Percentiles rank a stretch among this genome's conserved stretches.
phyloP scores from a whole-genome alignment of 2,797 vertebrate genomes.

The Mallotus villosus region DNA sequence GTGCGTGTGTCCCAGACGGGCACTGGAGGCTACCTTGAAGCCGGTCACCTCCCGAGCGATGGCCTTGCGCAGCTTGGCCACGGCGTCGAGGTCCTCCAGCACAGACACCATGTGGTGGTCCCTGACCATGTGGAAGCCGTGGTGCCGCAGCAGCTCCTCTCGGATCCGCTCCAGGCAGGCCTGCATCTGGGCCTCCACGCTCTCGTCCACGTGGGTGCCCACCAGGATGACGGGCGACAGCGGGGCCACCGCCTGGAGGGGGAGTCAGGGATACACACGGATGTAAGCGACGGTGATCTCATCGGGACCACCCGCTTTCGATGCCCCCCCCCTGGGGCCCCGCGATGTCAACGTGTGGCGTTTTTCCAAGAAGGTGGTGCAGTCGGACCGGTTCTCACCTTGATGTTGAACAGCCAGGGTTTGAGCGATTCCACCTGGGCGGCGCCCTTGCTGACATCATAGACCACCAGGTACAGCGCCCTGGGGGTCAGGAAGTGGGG shows the following conservation, averaged over 20 bases:
- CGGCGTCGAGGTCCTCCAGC: slow-evolving; percentile 84
- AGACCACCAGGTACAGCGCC: slow-evolving; percentile 92
- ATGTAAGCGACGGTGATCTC: no score
- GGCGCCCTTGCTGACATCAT: slow-evolving; percentile 89
- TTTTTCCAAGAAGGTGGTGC: not conserved
- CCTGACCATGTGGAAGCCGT: slow-evolving; percentile 86
- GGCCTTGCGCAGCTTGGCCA: slow-evolving; percentile 86
- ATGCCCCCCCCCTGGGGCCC: no score
- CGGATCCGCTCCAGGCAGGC: slow-evolving; percentile 83
- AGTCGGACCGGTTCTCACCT: slow-evolving; percentile 69
- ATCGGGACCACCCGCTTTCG: no score
- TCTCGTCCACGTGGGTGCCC: slow-evolving; percentile 88
- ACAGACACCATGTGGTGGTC: slow-evolving; percentile 87
- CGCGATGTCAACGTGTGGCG: not conserved
- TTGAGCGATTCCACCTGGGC: slow-evolving; percentile 89
- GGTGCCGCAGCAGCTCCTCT: slow-evolving; percentile 83
- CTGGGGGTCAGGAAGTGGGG: slow-evolving; percentile 92
- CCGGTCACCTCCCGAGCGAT: slow-evolving; percentile 81
- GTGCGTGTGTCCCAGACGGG: no score
- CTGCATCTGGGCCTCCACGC: slow-evolving; percentile 82
- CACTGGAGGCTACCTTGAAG: slow-evolving; percentile 80
- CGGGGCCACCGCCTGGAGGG: slow-evolving; percentile 83
- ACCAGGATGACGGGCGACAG: slow-evolving; percentile 91
- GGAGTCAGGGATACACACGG: not conserved
- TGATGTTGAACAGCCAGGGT: slow-evolving; percentile 97